Base-by-base conservation (phyloP, 2,888 invertebrate genomes). In the Lypha dubia region DNA sequence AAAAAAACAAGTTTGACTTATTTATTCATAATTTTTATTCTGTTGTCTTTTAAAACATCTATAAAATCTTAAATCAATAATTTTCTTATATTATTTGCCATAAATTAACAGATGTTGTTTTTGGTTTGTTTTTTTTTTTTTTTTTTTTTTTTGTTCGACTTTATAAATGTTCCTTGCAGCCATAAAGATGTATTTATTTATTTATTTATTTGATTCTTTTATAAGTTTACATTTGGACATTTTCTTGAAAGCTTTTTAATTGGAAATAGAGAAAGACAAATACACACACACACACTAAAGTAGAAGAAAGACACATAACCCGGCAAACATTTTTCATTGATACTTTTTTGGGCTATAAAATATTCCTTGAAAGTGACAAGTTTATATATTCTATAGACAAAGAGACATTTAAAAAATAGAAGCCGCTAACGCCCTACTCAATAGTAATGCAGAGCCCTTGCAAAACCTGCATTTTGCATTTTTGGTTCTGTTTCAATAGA, bases 181-280 rank as follows among this genome's bases (percentile, higher is more conserved):
- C 20, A 41, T 62, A 20, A 71, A 71, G 0, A 49, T 56, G 8
- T 35, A 15, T 22, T 17, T 41, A 22, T 15, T 56, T 56, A 51
- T 63, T 75, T 65, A 44, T 67, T 53, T 51, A 35, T 62, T n/a
- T 32, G 6, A 51, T 53, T 79, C 8, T 22, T 44, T 46, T 28
- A 67, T 32, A 28, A 67, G 28, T 56, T 79, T 56, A 13, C 17
- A 49, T 56, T 81, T 81, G 38, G 62, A 63, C 81, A 81, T 75
- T 75, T 81, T 56, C 75, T 71, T 82, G 70, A 82, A 76, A 82
- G 70, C 46, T 70, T 76, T 82, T 76, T 70, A 82, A 82, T 76
- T 82, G 58, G 56, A 70, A 56, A 70, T 76, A 46, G 71, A 49
- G 44, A 56, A 51, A 24, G 3, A 24, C 35, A n/a, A n/a, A n/a